phyloP scores from a whole-genome alignment of 2,888 invertebrate genomes.

The Diarsia brunnea region DNA sequence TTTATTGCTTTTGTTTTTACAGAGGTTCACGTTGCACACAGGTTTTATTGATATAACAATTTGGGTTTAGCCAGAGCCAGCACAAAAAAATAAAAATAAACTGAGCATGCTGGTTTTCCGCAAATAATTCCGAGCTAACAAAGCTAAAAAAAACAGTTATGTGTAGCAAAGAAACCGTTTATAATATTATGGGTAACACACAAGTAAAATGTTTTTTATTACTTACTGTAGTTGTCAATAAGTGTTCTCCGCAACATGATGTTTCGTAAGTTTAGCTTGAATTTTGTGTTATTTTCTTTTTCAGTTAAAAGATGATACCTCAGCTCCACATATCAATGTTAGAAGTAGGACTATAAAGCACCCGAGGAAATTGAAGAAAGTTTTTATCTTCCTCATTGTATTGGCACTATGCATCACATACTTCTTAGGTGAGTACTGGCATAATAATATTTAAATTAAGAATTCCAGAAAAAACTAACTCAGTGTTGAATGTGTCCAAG shows the following conservation, averaged over 20 bases:
- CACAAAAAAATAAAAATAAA: no score
- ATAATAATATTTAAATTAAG: neutral
- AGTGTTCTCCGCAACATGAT: neutral
- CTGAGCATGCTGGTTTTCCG: neutral
- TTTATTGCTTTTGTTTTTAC: constrained; percentile 7
- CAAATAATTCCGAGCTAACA: neutral
- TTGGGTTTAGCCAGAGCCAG: neutral
- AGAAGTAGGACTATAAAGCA: constrained; percentile 82
- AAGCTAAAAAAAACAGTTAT: neutral
- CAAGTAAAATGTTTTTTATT: neutral
- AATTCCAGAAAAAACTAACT: neutral
- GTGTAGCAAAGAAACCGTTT: constrained; percentile 12
- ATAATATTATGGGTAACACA: constrained; percentile 25
- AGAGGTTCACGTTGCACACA: neutral
- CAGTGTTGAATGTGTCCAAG: neutral
- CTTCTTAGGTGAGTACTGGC: constrained; percentile 82
- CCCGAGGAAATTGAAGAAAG: constrained; percentile 83
- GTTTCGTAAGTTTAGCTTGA: constrained; percentile 1
- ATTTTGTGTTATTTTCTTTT: constrained; percentile 23
- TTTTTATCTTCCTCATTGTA: constrained; percentile 84
- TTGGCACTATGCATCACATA: constrained; percentile 84
- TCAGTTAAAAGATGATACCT: constrained; percentile 88
- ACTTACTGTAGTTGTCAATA: neutral
- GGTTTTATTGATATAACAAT: neutral
- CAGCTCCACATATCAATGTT: constrained; percentile 79